Evolutionary conservation across 2,888 invertebrate genomes (phyloP), one percentile per base, ranked within the genome.

Genomic region (Amphiduros pacificus): DNA sequence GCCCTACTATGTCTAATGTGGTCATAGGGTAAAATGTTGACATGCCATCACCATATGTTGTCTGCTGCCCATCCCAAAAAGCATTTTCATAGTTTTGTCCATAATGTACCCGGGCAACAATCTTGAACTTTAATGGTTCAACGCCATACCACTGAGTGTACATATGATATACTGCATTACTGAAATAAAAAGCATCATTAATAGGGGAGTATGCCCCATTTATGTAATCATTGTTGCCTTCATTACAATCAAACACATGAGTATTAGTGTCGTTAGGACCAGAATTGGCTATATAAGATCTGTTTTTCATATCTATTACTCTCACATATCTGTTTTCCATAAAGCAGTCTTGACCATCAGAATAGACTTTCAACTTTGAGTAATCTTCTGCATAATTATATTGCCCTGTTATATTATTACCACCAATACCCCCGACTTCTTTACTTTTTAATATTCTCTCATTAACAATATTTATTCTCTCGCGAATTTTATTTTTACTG

Each of bases 31-130:
- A 71, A 6, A 54, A 36, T 5, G n/a, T 22, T 14, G 44, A 49
- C 24, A 49, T 55, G 0, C 73, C 73, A 54, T 74, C 73, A 22
- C 74, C 74, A 59, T 72, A 70, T 1, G 70, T 69, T 14, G 64
- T 61, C 49, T 65, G 68, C 11, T 41, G 49, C 6, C 71, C 72
- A 60, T 72, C 44, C 53, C 41, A 54, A 49, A 53, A 44, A 20
- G 54, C 60, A 41, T 54, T 60, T 22, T 54, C 60, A 28, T 36
- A 60, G 9, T 36, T 11, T 2, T 22, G 31, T 2, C 51, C 36
- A 36, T 36, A 50, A 24, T 58, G 58, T 11, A 58, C 32, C 2
- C 51, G 24, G 17, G 51, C 22, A 11, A 48, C 24, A 2, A 26
- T 28, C 2, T 29, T 27, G 11, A 31, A n/a, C 28, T 58, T 26